Percentiles rank a stretch among this genome's conserved stretches.
Conservation (phyloP, 1,140 invertebrate species). For the Lordiphosa mommai region DNA sequence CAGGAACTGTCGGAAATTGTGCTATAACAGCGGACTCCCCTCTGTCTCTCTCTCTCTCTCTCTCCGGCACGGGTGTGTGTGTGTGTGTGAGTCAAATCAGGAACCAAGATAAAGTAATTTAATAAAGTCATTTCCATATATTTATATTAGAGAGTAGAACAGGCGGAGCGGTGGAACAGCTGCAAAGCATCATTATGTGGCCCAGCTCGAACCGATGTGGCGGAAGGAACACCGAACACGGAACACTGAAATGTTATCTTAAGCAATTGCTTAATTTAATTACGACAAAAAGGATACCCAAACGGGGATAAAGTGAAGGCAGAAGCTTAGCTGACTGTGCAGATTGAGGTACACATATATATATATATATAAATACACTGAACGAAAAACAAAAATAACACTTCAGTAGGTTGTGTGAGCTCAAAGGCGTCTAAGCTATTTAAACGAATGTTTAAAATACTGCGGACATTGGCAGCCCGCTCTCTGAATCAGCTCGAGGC, state of each 20-base stretch:
- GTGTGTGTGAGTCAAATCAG: slow-evolving; percentile 33
- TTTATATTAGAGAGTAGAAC: slow-evolving; percentile 53
- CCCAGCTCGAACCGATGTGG: slow-evolving; percentile 6
- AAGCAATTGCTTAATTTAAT: slow-evolving; percentile 71
- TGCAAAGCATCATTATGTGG: slow-evolving; percentile 34
- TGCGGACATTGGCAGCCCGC: no score
- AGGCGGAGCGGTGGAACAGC: slow-evolving; percentile 5
- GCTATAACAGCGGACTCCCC: slow-evolving; percentile 40
- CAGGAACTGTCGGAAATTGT: slow-evolving; percentile 62
- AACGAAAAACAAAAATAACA: no score
- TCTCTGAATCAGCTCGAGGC: no score
- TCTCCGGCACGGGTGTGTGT: neutral
- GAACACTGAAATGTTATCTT: slow-evolving; percentile 49
- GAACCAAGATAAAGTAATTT: slow-evolving; percentile 67
- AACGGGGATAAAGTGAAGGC: neutral
- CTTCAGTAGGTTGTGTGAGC: no score
- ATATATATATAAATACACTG: no score
- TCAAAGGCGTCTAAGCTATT: no score
- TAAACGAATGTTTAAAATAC: no score
- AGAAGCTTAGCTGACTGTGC: neutral
- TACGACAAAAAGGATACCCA: slow-evolving; percentile 12
- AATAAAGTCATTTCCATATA: slow-evolving; percentile 76
- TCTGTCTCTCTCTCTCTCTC: neutral
- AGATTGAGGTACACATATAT: no score
- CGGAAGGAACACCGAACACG: slow-evolving; percentile 16